phyloP scores from a whole-genome alignment of 1,140 invertebrate species.

The Polypedilum vanderplanki region DNA sequence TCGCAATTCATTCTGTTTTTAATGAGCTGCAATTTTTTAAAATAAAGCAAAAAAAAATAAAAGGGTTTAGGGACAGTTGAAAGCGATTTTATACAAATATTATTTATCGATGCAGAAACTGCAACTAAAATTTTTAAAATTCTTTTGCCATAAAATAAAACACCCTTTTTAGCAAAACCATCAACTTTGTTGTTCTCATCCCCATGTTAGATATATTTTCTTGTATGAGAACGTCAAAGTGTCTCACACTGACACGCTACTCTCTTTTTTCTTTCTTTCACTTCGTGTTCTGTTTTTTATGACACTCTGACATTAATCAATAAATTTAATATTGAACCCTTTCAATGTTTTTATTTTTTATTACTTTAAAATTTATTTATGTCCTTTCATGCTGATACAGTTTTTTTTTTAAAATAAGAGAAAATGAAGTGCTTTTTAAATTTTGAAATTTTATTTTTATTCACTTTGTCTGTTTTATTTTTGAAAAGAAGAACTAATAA shows the following conservation, averaged over 20 bases:
- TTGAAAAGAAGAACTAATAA: too few species aligned
- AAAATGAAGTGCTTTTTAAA: too few species aligned
- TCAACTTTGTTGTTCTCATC: too few species aligned
- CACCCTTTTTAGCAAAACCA: conserved; percentile 7
- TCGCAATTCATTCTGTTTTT: not conserved
- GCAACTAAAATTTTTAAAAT: not conserved
- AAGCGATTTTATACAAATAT: not conserved
- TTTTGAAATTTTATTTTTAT: too few species aligned
- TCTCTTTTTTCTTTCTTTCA: not conserved
- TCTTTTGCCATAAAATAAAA: conserved; percentile 20
- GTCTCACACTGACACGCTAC: not conserved
- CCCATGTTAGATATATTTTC: too few species aligned
- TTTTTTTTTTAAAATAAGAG: not conserved
- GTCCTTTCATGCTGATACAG: conserved; percentile 16
- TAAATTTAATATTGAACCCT: conserved; percentile 29
- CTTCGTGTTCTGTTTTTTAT: not conserved
- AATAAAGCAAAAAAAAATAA: not conserved
- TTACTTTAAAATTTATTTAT: conserved; percentile 28
- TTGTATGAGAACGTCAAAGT: conserved; percentile 1
- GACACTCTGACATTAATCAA: conserved; percentile 28
- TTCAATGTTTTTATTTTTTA: conserved; percentile 27
- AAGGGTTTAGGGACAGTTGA: not conserved
- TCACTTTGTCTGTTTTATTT: too few species aligned
- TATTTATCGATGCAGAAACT: conserved; percentile 1
- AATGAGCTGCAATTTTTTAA: conserved; percentile 27